phyloP scores from a whole-genome alignment of 2,113 vertebrate genomes.

The Lophochroa leadbeateri region DNA sequence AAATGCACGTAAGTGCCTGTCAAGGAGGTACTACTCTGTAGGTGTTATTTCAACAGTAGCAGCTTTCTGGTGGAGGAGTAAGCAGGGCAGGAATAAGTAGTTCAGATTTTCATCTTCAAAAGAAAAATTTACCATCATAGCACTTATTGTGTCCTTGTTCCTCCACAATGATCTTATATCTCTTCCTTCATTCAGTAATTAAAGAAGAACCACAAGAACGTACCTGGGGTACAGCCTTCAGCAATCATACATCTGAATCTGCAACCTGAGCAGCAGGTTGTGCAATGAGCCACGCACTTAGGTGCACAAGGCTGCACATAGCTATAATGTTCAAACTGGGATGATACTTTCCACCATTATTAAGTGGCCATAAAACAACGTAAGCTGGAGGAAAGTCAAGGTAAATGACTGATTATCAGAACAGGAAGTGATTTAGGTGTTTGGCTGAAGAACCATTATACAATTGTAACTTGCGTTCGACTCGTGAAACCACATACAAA shows the following conservation, averaged over 20 bases:
- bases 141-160: not conserved
- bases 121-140: not conserved
- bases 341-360: not conserved
- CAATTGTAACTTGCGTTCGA: slow-evolving; percentile 34
- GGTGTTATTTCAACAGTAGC: not conserved
- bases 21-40: not conserved
- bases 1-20: slow-evolving; percentile 5
- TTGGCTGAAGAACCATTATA: not conserved
- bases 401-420: not conserved
- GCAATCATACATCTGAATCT: not conserved
- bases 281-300: not conserved
- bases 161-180: accelerated
- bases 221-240: not conserved
- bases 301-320: not conserved
- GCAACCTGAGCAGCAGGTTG: not conserved
- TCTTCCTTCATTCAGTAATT: not conserved
- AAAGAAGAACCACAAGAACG: not conserved
- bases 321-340: not conserved
- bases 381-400: not conserved
- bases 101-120: not conserved
- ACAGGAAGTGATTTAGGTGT: not conserved
- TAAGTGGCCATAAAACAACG: not conserved
- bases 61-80: not conserved
- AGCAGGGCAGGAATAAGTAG: not conserved
- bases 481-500: slow-evolving; percentile 70